Evolutionary conservation across 2,113 vertebrate genomes (phyloP).

Genomic region (Athene noctua): DNA sequence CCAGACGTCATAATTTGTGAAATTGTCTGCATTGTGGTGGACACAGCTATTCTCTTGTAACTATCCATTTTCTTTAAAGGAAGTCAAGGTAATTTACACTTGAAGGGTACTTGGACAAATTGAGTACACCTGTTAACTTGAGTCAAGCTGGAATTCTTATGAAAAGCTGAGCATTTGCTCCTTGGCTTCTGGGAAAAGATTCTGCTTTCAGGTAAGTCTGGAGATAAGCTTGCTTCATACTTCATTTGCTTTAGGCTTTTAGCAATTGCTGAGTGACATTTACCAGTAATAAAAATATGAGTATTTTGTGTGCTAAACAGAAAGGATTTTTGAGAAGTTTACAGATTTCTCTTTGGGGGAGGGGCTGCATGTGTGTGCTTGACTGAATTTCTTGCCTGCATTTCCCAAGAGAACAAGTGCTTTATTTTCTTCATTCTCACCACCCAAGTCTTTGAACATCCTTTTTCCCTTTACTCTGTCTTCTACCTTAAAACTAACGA

Average conservation of each 20-base stretch:
- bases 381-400: neutral
- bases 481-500: neutral
- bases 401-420: neutral
- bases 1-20: neutral
- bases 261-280: neutral
- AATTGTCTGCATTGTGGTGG: neutral
- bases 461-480: neutral
- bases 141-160: neutral
- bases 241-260: neutral
- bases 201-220: neutral
- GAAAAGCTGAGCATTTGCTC: neutral
- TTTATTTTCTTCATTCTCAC: neutral
- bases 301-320: neutral
- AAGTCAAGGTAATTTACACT: neutral
- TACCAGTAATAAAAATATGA: neutral
- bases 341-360: neutral
- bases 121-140: neutral
- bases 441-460: neutral
- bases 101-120: neutral
- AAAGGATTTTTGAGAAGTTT: neutral
- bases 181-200: neutral
- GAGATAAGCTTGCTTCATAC: neutral
- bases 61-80: constrained; percentile 17
- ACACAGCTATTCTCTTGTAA: neutral
- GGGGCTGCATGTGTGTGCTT: neutral